phyloP scores from a whole-genome alignment of 2,888 invertebrate species.

The Leptura quadrifasciata region DNA sequence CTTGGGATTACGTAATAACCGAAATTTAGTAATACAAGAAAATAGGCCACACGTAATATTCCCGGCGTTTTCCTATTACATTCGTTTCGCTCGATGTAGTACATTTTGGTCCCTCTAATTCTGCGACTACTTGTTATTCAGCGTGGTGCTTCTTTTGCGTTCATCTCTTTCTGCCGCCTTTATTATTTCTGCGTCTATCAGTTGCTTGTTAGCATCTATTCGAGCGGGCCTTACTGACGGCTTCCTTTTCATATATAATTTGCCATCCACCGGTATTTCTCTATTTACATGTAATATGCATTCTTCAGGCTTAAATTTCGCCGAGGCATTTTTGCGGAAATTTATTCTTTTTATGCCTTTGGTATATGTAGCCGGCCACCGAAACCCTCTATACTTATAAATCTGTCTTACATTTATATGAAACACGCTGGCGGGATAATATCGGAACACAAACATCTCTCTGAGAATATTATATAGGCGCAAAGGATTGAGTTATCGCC shows the following conservation, averaged over 20 bases:
- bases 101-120: constrained; percentile 66
- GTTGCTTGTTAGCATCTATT: constrained; percentile 70
- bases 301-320: constrained; percentile 61
- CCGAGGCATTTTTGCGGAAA: constrained; percentile 62
- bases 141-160: constrained; percentile 59
- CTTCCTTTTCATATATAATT: constrained; percentile 66
- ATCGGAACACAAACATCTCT: constrained; percentile 47
- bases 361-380: constrained; percentile 41
- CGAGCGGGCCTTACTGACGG: constrained; percentile 53
- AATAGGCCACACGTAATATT: constrained; percentile 57
- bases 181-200: constrained; percentile 71
- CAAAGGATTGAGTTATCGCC: constrained; percentile 39
- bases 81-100: constrained; percentile 65
- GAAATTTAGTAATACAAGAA: constrained; percentile 53
- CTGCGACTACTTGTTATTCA: constrained; percentile 70
- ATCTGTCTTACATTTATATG: constrained; percentile 56
- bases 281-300: constrained; percentile 67
- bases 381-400: constrained; percentile 55
- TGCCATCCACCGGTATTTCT: constrained; percentile 65
- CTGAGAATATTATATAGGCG: constrained; percentile 46
- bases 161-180: constrained; percentile 63
- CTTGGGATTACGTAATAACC: constrained; percentile 49
- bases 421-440: constrained; percentile 46
- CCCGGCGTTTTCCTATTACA: constrained; percentile 60
- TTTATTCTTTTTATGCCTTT: constrained; percentile 59